Conservation (phyloP, 2,888 invertebrate species). For the Noctua comes region DNA sequence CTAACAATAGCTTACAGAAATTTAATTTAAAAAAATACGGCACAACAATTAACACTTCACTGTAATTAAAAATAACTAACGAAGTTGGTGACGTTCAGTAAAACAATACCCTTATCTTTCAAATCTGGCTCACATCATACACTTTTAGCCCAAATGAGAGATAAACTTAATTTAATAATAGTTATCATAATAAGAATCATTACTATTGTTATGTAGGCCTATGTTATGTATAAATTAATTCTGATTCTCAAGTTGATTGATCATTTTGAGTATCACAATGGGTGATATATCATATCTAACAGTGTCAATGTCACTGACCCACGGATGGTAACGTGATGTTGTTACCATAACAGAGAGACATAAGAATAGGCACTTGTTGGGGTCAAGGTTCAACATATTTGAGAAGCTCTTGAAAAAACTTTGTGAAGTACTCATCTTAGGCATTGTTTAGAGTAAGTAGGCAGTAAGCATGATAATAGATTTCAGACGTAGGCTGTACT, state of each 20-base stretch:
- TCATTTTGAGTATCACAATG: slow-evolving; percentile 62
- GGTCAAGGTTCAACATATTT: slow-evolving; percentile 46
- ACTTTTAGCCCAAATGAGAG: slow-evolving; percentile 31
- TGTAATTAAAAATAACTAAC: slow-evolving; percentile 17
- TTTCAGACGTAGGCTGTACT: background rate
- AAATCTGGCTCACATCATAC: slow-evolving; percentile 49
- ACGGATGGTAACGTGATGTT: slow-evolving; percentile 49
- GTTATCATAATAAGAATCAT: slow-evolving; percentile 49
- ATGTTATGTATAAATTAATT: slow-evolving; percentile 50
- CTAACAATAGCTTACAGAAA: background rate
- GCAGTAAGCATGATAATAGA: background rate
- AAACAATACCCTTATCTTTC: slow-evolving; percentile 33
- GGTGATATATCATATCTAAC: slow-evolving; percentile 62
- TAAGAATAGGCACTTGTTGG: slow-evolving; percentile 45
- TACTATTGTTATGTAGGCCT: slow-evolving; percentile 53
- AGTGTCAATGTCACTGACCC: slow-evolving; percentile 76
- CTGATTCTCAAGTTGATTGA: slow-evolving; percentile 59
- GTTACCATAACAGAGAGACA: slow-evolving; percentile 45
- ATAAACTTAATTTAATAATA: slow-evolving; percentile 50
- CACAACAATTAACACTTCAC: slow-evolving; percentile 3
- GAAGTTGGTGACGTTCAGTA: slow-evolving; percentile 9
- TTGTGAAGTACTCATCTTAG: slow-evolving; percentile 11
- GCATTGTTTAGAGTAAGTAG: background rate
- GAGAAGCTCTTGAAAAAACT: slow-evolving; percentile 15
- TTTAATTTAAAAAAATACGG: background rate